Conservation (phyloP, 2,888 invertebrate species). For the Coremacera marginata region DNA sequence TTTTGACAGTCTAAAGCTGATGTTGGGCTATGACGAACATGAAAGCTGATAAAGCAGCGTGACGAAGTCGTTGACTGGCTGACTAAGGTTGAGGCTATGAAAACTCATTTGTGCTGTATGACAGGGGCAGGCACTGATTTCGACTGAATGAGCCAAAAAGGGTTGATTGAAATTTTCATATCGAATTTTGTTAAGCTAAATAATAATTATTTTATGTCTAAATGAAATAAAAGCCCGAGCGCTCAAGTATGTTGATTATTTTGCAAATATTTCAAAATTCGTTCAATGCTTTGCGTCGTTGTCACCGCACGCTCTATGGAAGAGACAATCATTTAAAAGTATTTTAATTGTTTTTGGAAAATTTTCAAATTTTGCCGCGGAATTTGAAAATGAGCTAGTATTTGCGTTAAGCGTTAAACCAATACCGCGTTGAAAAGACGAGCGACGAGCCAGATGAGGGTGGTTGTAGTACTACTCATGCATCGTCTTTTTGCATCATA, state of each 20-base stretch:
- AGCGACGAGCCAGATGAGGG: background rate
- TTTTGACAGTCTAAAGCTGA: slow-evolving; percentile 38
- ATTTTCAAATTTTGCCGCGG: slow-evolving; percentile 52
- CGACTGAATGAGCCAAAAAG: background rate
- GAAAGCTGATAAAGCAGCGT: background rate
- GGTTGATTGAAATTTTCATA: slow-evolving; percentile 15
- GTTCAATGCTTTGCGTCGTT: background rate
- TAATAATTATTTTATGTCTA: slow-evolving; percentile 21
- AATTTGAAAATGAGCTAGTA: slow-evolving; percentile 67
- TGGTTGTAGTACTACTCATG: background rate
- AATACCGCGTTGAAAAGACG: slow-evolving; percentile 34
- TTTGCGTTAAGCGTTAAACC: slow-evolving; percentile 53
- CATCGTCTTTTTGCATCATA: background rate
- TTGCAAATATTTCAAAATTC: background rate
- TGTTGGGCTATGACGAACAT: slow-evolving; percentile 13
- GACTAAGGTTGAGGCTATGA: background rate
- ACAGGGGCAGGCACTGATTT: background rate
- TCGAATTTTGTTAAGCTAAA: background rate
- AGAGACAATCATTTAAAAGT: slow-evolving; percentile 28
- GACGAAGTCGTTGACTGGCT: slow-evolving; percentile 9
- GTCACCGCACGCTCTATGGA: background rate
- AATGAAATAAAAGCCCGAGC: slow-evolving; percentile 7
- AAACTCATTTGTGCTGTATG: background rate
- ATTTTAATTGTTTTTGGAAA: slow-evolving; percentile 65
- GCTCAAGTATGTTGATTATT: background rate